Evolutionary conservation across 2,113 vertebrate species (phyloP), one percentile per base, ranked within the genome.

Genomic region (Pterophyllum scalare): DNA sequence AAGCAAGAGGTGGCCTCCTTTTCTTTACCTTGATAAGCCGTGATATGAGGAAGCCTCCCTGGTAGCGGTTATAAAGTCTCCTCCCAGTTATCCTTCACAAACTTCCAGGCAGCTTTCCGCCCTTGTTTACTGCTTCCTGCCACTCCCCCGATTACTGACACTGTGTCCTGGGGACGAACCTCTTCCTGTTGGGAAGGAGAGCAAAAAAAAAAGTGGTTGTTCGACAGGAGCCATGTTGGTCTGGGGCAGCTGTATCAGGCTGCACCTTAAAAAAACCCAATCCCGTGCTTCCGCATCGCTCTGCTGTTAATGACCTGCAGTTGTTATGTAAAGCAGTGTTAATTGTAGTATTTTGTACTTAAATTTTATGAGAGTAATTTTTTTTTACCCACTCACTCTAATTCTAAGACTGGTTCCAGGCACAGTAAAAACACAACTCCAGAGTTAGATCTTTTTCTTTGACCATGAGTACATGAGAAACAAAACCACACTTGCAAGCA

Each of bases 31-130:
- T 99, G 94, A 99, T 97, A 91, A 99, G 96, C 81, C 98, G 96
- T 88, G 98, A 98, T 97, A 99, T 98, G 93, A 99, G 96, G 93
- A 99, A 99, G 78, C 98, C 98, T n/a, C 98, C 98, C 89, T 99
- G 98, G 95, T 99, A 99, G 67, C 98, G 97, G 89, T 99, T 99
- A 91, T 98, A 97, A 79, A 99, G 96, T 82, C n/a, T 99, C 98
- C 87, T 99, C 98, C 98, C 98, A 99, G 56, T 99, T 99, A 92
- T 99, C 98, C 89, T 96, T 97, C 12, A 99, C 96, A 79, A 99
- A 99, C 85, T 98, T 98, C 98, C 98, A 99, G 46, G 98, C 98
- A 61, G 98, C 97, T 94, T 98, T 99, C 79, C 98, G 97, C 14
- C 98, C 98, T 40, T 97, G 97, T 81, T 97, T 98, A 93, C 98